These are phyloP conservation scores for Pecten maximus DNA, from an alignment of 2,888 invertebrate species.

Conservation along the genomic window DNA sequence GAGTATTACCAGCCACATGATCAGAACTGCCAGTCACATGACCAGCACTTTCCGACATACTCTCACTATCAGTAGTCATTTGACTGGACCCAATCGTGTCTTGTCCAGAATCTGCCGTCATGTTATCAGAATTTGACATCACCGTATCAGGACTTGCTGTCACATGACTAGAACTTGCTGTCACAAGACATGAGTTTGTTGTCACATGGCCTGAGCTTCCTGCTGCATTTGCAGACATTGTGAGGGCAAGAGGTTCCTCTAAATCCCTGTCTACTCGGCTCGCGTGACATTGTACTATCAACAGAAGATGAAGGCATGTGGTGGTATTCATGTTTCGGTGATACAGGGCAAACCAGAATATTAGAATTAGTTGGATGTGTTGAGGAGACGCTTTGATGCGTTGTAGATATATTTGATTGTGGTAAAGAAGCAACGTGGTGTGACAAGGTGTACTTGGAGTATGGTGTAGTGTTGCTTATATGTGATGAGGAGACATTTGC, in stretches of 20 bases:
- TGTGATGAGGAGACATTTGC: neutral
- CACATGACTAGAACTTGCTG: neutral
- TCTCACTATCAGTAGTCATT: neutral
- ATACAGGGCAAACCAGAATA: neutral
- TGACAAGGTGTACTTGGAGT: neutral
- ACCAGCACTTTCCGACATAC: neutral
- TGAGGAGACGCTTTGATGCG: neutral
- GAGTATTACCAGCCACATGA: neutral
- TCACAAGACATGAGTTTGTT: neutral
- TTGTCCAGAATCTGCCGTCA: conserved; percentile 18
- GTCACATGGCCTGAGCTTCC: neutral
- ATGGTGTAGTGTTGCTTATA: neutral
- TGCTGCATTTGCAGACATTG: neutral
- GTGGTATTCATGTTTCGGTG: neutral
- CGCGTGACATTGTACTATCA: neutral
- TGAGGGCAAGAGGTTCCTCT: conserved; percentile 4
- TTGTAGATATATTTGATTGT: neutral
- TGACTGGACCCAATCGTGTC: neutral
- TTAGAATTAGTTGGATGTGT: neutral
- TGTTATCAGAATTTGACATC: neutral
- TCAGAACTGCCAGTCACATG: neutral
- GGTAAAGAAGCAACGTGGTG: neutral
- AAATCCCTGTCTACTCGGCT: neutral
- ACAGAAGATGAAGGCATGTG: neutral
- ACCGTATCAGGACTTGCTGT: neutral